phyloP scores from a whole-genome alignment of 2,113 vertebrate species.

The Zosterops japonicus region DNA sequence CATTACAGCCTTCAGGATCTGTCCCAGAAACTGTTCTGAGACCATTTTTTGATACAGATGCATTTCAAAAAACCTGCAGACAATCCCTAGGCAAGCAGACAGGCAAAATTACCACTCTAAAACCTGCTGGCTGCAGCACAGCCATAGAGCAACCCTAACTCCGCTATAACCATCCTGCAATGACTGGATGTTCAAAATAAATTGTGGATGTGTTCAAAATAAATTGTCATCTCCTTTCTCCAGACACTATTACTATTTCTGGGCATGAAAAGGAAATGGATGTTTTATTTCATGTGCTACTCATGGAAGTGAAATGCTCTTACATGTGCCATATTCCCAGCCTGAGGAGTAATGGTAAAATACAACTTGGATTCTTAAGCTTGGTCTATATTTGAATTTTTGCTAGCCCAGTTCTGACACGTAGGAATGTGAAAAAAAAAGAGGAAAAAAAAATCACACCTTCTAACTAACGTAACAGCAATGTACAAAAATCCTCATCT shows the following conservation, averaged over 20 bases:
- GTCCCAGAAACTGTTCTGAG: not conserved
- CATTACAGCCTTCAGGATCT: not conserved
- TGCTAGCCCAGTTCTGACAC: not conserved
- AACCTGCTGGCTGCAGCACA: not conserved
- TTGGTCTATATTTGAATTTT: not conserved
- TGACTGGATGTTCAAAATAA: conserved; percentile 7
- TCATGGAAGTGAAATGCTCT: not conserved
- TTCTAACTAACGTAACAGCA: not conserved
- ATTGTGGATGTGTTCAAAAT: conserved; percentile 23
- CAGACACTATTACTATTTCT: not conserved
- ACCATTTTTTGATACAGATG: not conserved
- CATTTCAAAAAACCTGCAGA: not conserved
- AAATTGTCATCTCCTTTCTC: conserved; percentile 38
- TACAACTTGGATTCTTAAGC: not conserved
- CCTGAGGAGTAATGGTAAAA: not conserved
- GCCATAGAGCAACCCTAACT: not conserved
- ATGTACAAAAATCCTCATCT: not conserved
- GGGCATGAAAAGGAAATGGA: conserved; percentile 24
- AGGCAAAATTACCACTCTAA: not conserved
- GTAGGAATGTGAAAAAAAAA: fast-evolving
- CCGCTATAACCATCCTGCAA: not conserved
- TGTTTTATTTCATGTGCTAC: conserved; percentile 37
- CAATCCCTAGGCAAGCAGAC: not conserved
- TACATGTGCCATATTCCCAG: not conserved
- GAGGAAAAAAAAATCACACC: not conserved